These are phyloP conservation scores for Drosophila pseudotakahashii DNA, from an alignment of 2,888 invertebrate species.

Conservation along the genomic window DNA sequence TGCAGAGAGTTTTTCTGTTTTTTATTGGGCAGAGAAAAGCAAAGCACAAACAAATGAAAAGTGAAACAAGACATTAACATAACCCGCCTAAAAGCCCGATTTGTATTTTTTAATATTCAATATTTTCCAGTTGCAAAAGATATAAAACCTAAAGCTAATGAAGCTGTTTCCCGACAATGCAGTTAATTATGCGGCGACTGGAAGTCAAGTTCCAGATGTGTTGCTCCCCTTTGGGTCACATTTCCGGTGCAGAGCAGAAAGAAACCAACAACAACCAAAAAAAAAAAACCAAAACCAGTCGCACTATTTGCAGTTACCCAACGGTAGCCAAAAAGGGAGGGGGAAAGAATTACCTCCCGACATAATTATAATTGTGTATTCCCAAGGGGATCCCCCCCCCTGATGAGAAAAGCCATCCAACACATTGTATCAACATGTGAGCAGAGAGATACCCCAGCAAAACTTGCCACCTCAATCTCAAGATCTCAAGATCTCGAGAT, in stretches of 20 bases:
- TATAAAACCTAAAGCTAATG: conserved; percentile 16
- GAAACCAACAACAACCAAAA: background rate
- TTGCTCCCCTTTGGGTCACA: conserved; percentile 48
- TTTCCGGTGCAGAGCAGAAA: conserved; percentile 53
- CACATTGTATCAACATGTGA: conserved; percentile 36
- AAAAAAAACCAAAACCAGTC: conserved; percentile 55
- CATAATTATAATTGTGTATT: conserved; percentile 32
- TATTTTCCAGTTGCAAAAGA: conserved; percentile 23
- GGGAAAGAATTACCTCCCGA: conserved; percentile 12
- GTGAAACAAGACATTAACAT: conserved; percentile 57
- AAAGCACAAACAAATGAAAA: conserved; percentile 32
- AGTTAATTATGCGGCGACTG: conserved; percentile 49
- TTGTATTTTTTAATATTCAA: conserved; percentile 26
- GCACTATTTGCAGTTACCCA: conserved; percentile 67
- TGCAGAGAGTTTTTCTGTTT: conserved; percentile 43
- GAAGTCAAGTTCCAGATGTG: conserved; percentile 26
- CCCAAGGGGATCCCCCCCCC: background rate
- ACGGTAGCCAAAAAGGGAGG: conserved; percentile 59
- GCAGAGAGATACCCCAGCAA: conserved; percentile 3
- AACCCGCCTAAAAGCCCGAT: conserved; percentile 9
- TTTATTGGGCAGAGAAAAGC: conserved; percentile 12
- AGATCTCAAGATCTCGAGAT: conserved; percentile 9
- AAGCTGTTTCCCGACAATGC: conserved; percentile 54
- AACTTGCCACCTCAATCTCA: conserved; percentile 35
- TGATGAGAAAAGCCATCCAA: conserved; percentile 8